Conservation (phyloP, 2,113 vertebrate genomes). For the Rousettus leschenaultii region DNA sequence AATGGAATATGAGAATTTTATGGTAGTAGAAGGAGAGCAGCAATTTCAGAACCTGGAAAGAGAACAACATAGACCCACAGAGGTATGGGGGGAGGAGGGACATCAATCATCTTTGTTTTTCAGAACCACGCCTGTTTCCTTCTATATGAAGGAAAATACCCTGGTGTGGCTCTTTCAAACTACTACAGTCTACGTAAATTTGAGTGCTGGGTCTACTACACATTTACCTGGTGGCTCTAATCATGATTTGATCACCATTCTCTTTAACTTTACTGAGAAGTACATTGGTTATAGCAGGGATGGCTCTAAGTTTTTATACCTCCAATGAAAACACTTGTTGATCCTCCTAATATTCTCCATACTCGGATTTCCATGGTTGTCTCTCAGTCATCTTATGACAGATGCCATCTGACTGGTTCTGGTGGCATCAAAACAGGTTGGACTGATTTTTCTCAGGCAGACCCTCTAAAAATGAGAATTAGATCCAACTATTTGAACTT, state of each 20-base stretch:
- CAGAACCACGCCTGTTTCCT: neutral
- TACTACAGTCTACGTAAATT: neutral
- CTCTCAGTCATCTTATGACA: neutral
- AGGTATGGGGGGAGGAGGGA: neutral
- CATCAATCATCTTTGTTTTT: neutral
- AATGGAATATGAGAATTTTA: neutral
- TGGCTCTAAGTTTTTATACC: neutral
- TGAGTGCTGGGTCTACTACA: neutral
- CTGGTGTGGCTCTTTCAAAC: neutral
- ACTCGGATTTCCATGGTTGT: neutral
- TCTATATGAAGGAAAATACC: neutral
- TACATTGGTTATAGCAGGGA: neutral
- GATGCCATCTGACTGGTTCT: neutral
- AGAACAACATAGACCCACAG: neutral
- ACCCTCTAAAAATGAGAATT: neutral
- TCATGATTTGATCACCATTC: neutral
- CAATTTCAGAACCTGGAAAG: neutral
- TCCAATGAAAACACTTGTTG: neutral
- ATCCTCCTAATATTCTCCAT: neutral
- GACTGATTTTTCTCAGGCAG: neutral
- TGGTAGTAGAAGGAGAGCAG: neutral
- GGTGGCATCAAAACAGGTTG: too few relatives aligned
- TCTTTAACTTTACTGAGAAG: neutral
- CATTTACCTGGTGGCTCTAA: neutral
- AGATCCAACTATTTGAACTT: neutral